Evolutionary conservation across 2,113 vertebrate genomes (phyloP).

Genomic region (Chinchilla lanigera): DNA sequence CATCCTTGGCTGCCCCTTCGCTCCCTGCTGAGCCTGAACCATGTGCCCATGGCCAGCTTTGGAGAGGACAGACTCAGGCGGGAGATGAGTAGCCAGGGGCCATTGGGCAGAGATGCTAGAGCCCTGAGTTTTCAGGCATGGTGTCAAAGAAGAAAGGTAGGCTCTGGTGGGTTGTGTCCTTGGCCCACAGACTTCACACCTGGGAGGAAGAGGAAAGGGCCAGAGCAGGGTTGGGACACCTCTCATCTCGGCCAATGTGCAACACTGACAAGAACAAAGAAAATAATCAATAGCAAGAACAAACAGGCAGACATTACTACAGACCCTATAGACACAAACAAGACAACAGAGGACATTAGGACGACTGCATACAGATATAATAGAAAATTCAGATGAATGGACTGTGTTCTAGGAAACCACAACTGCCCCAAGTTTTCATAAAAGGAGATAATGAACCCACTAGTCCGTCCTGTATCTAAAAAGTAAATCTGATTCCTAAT

Average conservation of each 20-base stretch:
- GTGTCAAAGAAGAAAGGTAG: background rate
- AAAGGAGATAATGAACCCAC: background rate
- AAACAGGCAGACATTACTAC: background rate
- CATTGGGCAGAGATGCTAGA: background rate
- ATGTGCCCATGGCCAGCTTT: rapidly evolving
- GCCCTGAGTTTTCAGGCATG: background rate
- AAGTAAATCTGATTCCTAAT: background rate
- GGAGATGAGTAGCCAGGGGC: background rate
- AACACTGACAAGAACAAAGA: background rate
- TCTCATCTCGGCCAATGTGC: background rate
- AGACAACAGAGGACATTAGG: background rate
- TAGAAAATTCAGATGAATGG: background rate
- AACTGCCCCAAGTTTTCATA: background rate
- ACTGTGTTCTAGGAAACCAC: background rate
- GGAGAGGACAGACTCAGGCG: background rate
- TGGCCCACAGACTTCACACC: background rate
- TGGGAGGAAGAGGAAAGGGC: background rate
- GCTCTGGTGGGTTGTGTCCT: background rate
- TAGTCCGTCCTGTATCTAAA: background rate
- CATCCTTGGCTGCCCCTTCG: background rate
- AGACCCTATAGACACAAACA: background rate
- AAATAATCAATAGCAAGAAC: background rate
- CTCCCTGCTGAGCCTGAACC: background rate
- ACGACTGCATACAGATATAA: background rate
- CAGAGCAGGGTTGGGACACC: background rate